Percentiles rank a stretch among this genome's conserved stretches.
Evolutionary conservation across 2,113 vertebrate species (phyloP).

Genomic region (Malaclemys terrapin): DNA sequence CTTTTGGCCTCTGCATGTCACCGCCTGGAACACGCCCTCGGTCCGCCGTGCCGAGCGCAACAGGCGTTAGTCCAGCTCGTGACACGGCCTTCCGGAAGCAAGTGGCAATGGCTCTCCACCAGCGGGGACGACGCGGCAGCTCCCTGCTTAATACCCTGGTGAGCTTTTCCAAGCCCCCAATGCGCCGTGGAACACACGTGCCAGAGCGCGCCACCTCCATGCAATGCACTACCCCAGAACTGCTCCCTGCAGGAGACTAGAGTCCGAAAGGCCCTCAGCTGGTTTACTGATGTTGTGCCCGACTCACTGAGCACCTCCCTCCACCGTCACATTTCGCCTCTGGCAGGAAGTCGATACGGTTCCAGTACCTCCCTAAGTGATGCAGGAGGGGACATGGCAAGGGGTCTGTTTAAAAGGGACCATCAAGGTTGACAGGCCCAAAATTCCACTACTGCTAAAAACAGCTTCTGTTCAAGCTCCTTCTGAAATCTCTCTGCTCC

Average conservation of each 20-base stretch:
- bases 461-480: neutral
- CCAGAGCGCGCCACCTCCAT: neutral
- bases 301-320: neutral
- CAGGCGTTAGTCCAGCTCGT: neutral
- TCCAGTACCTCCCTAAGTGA: neutral
- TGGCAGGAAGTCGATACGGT: neutral
- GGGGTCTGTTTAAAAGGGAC: neutral
- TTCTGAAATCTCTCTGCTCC: fast-evolving
- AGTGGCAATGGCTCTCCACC: neutral
- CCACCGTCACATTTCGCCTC: neutral
- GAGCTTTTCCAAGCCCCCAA: neutral
- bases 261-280: neutral
- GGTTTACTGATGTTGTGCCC: no score
- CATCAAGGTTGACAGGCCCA: neutral
- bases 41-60: neutral
- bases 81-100: neutral
- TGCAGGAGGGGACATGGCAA: neutral
- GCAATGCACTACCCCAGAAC: neutral
- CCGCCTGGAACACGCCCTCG: neutral
- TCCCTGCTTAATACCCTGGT: neutral
- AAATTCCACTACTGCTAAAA: neutral
- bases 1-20: neutral
- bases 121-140: neutral
- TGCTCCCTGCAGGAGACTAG: neutral
- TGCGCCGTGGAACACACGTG: neutral